phyloP scores from a whole-genome alignment of 2,113 vertebrate species.

The Oxyruncus cristatus region DNA sequence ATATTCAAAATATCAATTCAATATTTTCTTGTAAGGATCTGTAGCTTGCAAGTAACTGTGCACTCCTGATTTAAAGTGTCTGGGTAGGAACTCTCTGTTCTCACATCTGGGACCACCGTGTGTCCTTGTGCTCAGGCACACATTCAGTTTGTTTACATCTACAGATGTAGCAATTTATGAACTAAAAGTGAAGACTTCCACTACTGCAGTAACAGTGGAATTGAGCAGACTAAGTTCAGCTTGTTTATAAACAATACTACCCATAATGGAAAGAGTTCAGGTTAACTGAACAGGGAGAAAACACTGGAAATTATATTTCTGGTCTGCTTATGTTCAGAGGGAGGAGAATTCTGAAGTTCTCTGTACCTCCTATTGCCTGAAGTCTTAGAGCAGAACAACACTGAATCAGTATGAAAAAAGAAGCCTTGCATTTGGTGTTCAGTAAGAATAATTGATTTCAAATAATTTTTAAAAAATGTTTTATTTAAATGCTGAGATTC shows the following conservation, averaged over 20 bases:
- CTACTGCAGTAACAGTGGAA: neutral
- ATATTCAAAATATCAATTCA: neutral
- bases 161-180: neutral
- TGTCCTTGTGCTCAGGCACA: neutral
- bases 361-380: neutral
- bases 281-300: neutral
- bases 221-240: neutral
- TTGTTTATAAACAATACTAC: neutral
- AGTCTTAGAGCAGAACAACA: neutral
- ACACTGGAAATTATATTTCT: neutral
- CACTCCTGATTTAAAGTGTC: neutral
- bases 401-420: neutral
- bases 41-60: neutral
- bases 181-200: neutral
- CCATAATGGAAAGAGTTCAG: neutral
- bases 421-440: neutral
- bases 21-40: neutral
- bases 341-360: neutral
- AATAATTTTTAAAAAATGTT: neutral
- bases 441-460: neutral
- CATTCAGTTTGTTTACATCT: neutral
- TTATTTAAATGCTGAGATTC: neutral
- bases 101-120: accelerated
- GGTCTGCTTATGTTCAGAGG: neutral
- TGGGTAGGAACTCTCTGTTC: neutral